Evolutionary conservation across 2,888 invertebrate genomes (phyloP), one percentile per base, ranked within the genome.

Genomic region (Scaptomyza polygonia): DNA sequence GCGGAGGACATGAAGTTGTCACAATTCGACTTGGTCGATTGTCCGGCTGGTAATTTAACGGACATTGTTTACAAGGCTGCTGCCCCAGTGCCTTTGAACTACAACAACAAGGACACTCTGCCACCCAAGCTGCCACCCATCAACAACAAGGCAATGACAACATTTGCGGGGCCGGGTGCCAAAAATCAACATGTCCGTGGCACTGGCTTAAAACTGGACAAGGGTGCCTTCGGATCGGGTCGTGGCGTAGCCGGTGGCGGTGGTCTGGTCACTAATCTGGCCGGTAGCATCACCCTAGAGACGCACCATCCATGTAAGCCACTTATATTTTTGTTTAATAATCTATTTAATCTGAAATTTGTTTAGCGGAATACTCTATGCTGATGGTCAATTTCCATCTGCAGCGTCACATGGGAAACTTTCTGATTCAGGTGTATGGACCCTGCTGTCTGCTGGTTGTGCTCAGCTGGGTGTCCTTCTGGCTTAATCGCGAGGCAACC

Each of bases 391-490:
- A 95, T 84, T 96, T 96, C 86, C 95, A 95, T 90, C 93, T 96
- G 34, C 94, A 95, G 90, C 93, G 97, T 4, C 96, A 96, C 90
- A 96, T 96, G 94, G 96, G 96, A n/a, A 96, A 96, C 91, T 97
- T 96, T 89, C 92, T 97, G 42, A 95, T 97, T 79, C 96, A 97
- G 92, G 96, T 96, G 9, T 97, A 97, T 89, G 95, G 96, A 0
- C 97, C 97, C 0, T 97, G 96, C 86, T 94, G 96, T 43, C 93
- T 97, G 48, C 93, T 97, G 14, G 96, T 96, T 3, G 95, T 96
- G n/a, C 93, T 97, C 5, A 96, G 96, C 0, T 97, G 97, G 97
- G 96, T 97, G 1, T 96, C 96, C 3, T 96, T 96, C 88, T 96
- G 96, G 96, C 93, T 96, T 40, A 96, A 96, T 91, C 92, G 96